These are phyloP conservation scores for Nannospalax galili DNA, from an alignment of 2,113 vertebrate species.

Conservation along the genomic window DNA sequence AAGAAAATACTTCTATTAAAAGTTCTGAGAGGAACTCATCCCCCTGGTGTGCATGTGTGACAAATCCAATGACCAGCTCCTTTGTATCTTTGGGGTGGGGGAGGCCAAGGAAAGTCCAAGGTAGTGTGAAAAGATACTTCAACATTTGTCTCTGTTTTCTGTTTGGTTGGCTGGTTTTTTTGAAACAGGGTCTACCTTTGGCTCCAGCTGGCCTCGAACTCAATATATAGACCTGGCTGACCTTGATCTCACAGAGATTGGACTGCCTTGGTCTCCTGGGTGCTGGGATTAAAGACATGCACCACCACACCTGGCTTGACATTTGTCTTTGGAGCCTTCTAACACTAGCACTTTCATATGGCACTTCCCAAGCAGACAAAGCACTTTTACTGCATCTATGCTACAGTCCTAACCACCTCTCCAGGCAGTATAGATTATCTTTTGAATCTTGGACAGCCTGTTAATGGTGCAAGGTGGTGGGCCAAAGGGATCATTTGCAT, in stretches of 20 bases:
- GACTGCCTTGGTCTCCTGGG: no score
- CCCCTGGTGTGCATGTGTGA: neutral
- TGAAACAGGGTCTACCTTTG: no score
- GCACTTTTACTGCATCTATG: neutral
- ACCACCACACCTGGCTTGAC: no score
- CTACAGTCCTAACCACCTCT: neutral
- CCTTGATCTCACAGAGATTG: no score
- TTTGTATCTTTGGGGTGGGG: neutral
- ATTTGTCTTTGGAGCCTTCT: neutral
- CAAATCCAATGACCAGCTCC: neutral
- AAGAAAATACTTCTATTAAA: neutral
- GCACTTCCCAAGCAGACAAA: neutral
- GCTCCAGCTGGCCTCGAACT: no score
- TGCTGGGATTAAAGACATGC: no score
- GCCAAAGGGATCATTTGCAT: neutral
- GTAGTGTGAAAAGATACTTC: neutral
- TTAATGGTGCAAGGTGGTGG: neutral
- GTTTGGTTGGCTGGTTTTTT: no score
- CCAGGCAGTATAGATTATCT: neutral
- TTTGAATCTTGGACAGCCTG: neutral
- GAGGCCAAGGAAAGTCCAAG: neutral
- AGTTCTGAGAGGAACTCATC: neutral
- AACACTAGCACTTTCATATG: neutral
- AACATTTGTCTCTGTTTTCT: no score
- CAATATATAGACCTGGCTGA: no score